Percentiles rank a stretch among this genome's conserved stretches.
Conservation (phyloP, 2,888 invertebrate genomes). For the Eumerus sabulonum region DNA sequence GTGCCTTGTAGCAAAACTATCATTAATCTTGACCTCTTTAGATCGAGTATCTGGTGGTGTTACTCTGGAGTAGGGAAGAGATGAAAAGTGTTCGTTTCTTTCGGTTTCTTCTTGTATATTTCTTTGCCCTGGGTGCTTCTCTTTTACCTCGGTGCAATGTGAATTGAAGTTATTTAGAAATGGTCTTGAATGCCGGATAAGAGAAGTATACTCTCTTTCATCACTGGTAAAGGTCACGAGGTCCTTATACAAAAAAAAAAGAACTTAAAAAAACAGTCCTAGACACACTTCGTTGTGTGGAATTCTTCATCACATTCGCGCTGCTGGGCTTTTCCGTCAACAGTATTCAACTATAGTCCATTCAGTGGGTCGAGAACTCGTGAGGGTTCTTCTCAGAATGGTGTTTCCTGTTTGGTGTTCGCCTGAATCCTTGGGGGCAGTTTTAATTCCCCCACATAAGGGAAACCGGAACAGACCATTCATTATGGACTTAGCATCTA, state of each 20-base stretch:
- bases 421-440: constrained; percentile 4
- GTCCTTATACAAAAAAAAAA: constrained; percentile 7
- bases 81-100: constrained; percentile 4
- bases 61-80: neutral
- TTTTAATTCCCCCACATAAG: neutral
- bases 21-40: constrained; percentile 54
- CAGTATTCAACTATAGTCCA: constrained; percentile 4
- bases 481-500: constrained; percentile 27
- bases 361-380: neutral
- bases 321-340: constrained; percentile 38
- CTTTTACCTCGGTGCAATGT: neutral
- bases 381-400: neutral
- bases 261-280: constrained; percentile 13
- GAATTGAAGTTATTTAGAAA: constrained; percentile 32
- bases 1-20: constrained; percentile 17
- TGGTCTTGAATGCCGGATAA: constrained; percentile 8
- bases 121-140: neutral
- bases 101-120: no score
- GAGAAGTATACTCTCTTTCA: neutral
- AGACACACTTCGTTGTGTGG: constrained; percentile 18
- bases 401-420: no score
- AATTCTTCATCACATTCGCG: constrained; percentile 27
- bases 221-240: constrained; percentile 35
- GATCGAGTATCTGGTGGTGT: constrained; percentile 9
- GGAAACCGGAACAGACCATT: constrained; percentile 26